Evolutionary conservation across 2,113 vertebrate genomes (phyloP), one percentile per base, ranked within the genome.

Genomic region (Tetrao urogallus): DNA sequence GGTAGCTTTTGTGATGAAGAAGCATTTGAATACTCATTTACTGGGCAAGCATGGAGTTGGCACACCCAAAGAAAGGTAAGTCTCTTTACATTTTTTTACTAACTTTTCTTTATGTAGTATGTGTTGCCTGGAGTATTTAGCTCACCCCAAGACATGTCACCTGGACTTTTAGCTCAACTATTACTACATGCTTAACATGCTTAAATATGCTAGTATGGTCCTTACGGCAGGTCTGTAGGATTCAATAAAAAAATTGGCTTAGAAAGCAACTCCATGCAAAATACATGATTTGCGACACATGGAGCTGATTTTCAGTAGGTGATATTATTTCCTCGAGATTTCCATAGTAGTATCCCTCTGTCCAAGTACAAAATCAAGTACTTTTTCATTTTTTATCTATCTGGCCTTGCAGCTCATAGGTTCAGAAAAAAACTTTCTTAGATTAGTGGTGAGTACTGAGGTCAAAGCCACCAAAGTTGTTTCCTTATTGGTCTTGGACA

Each of bases 1-100:
- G 93, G 99, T 99, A 98, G 99, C 99, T 9, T 99, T 99, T 98
- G 99, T 99, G 91, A 99, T 99, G 99, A 99, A 99, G 98, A 99
- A 99, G 65, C 99, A 99, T 97, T 97, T 99, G 93, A 99, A 99
- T 95, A 99, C 99, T 61, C 99, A 99, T 93, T 97, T 99, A 83
- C 97, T 99, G 89, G 99, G 99, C 73, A 99, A 99, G 94, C 99
- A 99, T 10, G 99, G 99, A 96, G 98, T 99, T 74, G 99, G 99
- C 52, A 99, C 99, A 76, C 99, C 98, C 18, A 99, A 99, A 97
- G 99, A 99, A 97, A 99, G 99, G 99, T 99, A 99, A 97, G 83
- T 36, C 34, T 22, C 47, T 82, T 61, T 5, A 27, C 57, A 76
- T 27, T 60, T 71, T 56, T 56, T 82, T 88, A 32, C 43, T 5